Conservation (phyloP, 2,888 invertebrate genomes). For the Microplitis manilae region DNA sequence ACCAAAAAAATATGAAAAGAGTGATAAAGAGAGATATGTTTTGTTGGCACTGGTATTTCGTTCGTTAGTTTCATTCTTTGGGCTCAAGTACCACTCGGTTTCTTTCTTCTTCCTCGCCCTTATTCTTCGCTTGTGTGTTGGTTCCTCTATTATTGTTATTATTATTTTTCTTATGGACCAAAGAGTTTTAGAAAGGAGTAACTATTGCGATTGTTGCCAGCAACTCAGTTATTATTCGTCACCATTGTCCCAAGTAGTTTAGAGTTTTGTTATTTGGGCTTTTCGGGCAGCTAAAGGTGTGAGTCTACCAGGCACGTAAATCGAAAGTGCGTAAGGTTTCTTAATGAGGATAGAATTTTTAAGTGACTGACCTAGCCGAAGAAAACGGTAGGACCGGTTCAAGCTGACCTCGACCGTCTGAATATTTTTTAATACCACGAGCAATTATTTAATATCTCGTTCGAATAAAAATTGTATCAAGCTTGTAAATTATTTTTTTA, state of each 20-base stretch:
- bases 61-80: constrained; percentile 52
- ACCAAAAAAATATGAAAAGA: constrained; percentile 35
- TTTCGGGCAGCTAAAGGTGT: background rate
- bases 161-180: constrained; percentile 5
- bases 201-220: constrained; percentile 27
- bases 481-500: background rate
- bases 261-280: background rate
- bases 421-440: background rate
- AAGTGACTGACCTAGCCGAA: constrained; percentile 64
- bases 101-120: constrained; percentile 16
- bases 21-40: constrained; percentile 44
- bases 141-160: constrained; percentile 15
- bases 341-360: constrained; percentile 61
- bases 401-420: constrained; percentile 50
- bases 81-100: constrained; percentile 37
- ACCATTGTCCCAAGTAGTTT: constrained; percentile 6
- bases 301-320: background rate
- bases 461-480: constrained; percentile 15
- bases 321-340: constrained; percentile 14
- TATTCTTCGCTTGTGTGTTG: background rate
- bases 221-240: no score
- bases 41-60: constrained; percentile 53
- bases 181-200: background rate
- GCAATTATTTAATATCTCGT: background rate
- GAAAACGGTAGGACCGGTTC: constrained; percentile 61